Percentiles rank a stretch among this genome's conserved stretches.
Evolutionary conservation across 30 jellyfish, hydroid and myxozoan genomes (phyloP).

Genomic region (Mastigias papua): DNA sequence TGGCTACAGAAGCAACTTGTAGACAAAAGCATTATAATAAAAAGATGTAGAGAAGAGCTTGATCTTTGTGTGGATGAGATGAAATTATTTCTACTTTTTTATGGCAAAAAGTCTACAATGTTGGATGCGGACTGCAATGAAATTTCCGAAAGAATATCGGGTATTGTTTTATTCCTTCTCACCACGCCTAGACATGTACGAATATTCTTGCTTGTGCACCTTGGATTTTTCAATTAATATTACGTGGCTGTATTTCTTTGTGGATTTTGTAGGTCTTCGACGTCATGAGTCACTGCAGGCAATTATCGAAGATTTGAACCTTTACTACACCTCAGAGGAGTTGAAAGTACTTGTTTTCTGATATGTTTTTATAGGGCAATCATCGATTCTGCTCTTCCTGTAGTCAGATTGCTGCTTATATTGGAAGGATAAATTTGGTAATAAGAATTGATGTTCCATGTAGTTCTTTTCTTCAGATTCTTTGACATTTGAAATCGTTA

Average conservation of each 20-base stretch:
- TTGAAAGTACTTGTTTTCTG: neutral
- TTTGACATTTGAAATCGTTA: neutral
- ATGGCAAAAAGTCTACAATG: neutral
- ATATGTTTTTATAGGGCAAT: neutral
- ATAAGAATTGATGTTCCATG: too few species aligned
- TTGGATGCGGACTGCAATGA: neutral
- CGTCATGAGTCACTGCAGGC: neutral
- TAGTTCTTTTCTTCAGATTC: neutral
- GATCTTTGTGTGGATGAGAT: slow-evolving; percentile 37
- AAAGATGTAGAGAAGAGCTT: slow-evolving; percentile 48
- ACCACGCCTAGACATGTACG: neutral
- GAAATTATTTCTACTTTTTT: neutral
- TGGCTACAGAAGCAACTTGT: slow-evolving; percentile 61
- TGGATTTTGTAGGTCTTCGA: neutral
- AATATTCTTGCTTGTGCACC: neutral
- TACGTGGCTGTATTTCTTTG: neutral
- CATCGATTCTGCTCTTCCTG: neutral
- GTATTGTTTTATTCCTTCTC: neutral
- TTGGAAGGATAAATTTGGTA: neutral
- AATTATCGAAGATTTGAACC: neutral
- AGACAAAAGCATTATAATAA: slow-evolving; percentile 34
- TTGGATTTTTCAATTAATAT: neutral
- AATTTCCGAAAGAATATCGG: neutral
- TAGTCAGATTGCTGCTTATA: neutral
- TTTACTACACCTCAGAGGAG: neutral